Conservation (phyloP, 2,888 invertebrate species). For the Athetis lepigone region DNA sequence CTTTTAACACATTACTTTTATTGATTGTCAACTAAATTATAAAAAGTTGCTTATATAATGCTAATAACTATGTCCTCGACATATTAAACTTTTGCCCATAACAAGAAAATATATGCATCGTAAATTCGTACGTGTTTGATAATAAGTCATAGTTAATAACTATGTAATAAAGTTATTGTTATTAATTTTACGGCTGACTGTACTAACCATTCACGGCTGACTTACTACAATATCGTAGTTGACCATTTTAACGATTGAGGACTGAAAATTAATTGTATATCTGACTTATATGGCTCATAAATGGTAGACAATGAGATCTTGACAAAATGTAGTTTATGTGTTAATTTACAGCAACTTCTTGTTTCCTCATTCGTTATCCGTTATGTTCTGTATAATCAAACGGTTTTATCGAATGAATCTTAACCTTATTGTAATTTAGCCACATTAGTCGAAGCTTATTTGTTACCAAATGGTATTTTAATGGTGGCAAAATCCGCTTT, state of each 20-base stretch:
- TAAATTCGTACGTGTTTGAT: slow-evolving; percentile 22
- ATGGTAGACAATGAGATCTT: slow-evolving; percentile 1
- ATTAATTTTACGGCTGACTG: slow-evolving; percentile 20
- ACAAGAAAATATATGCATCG: background rate
- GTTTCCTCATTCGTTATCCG: background rate
- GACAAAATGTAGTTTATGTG: background rate
- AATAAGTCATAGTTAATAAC: slow-evolving; percentile 25
- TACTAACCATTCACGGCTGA: background rate
- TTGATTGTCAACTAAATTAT: background rate
- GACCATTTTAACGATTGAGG: slow-evolving; percentile 13
- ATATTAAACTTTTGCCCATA: background rate
- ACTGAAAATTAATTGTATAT: background rate
- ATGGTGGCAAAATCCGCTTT: background rate
- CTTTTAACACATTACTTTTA: background rate
- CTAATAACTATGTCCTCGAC: background rate
- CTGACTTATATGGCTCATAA: slow-evolving; percentile 8
- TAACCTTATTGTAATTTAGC: background rate
- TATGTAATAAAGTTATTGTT: slow-evolving; percentile 4
- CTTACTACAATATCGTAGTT: background rate
- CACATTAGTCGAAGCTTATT: too few species aligned
- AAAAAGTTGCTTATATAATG: slow-evolving; percentile 1
- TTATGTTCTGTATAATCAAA: background rate
- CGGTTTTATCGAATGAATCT: too few species aligned
- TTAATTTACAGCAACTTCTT: background rate
- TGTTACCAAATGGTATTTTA: slow-evolving; percentile 1